Evolutionary conservation across 2,797 vertebrate species (phyloP).

Genomic region (Acestrorhynchus altus): DNA sequence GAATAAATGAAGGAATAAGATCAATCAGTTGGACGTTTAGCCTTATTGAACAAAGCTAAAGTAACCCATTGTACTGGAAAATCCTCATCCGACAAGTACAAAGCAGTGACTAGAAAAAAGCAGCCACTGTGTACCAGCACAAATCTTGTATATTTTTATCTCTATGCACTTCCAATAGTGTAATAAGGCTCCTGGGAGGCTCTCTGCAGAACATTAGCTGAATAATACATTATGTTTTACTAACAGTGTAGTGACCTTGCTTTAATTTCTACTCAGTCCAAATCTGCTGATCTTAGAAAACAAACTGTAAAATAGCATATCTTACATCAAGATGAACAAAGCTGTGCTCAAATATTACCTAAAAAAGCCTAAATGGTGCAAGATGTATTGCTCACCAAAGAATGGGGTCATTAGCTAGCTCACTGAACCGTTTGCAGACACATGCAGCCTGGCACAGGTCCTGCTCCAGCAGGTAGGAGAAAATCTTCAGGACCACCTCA

Average conservation of each 20-base stretch:
- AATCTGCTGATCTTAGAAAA: background rate
- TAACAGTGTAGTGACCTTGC: background rate
- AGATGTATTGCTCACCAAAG: constrained; percentile 86
- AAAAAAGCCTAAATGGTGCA: background rate
- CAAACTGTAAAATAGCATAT: background rate
- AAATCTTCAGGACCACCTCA: constrained; percentile 98
- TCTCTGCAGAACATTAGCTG: background rate
- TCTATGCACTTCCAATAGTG: background rate
- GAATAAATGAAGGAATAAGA: constrained; percentile 36
- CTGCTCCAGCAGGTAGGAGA: constrained; percentile 98
- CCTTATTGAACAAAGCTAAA: background rate
- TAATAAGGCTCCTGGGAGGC: background rate
- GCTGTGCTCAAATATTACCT: background rate
- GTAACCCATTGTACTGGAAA: background rate
- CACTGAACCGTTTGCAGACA: constrained; percentile 98
- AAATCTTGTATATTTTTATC: background rate
- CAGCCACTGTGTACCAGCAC: background rate
- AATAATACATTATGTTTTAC: background rate
- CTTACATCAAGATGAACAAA: background rate
- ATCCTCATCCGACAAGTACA: background rate
- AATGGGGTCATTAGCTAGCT: constrained; percentile 99
- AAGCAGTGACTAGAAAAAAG: constrained; percentile 1
- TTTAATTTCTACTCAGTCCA: background rate
- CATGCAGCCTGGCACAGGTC: constrained; percentile 97
- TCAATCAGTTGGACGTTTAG: background rate